Evolutionary conservation across 2,797 vertebrate genomes (phyloP).

Genomic region (Enteromius trimaculatus): DNA sequence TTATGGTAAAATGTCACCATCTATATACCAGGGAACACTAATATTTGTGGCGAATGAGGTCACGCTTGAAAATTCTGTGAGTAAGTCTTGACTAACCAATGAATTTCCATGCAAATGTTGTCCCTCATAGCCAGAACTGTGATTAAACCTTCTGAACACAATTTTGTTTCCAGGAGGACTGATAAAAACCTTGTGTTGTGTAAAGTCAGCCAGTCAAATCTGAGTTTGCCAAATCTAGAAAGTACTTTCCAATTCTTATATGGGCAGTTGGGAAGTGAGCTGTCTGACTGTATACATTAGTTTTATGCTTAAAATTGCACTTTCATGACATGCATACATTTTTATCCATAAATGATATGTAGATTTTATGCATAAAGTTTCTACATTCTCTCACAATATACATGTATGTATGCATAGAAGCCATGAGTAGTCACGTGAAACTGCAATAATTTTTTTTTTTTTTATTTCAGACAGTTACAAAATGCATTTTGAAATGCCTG

Average conservation of each 20-base stretch:
- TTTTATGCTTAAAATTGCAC: not conserved
- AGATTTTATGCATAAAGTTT: not conserved
- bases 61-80: not conserved
- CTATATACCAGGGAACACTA: not conserved
- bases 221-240: conserved; percentile 9
- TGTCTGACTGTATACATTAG: not conserved
- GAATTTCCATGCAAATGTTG: not conserved
- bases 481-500: not conserved
- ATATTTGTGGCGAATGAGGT: conserved; percentile 11
- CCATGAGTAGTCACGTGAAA: not conserved
- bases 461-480: not conserved
- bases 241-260: not conserved
- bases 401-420: not conserved
- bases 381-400: not conserved
- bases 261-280: not conserved
- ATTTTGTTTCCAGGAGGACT: not conserved
- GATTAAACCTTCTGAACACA: conserved; percentile 23
- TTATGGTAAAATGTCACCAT: not conserved
- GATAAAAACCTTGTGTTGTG: conserved; percentile 13
- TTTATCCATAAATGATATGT: not conserved
- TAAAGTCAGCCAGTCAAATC: not conserved
- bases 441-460: not conserved
- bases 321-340: not conserved
- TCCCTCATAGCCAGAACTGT: not conserved
- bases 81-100: not conserved